Evolutionary conservation across 2,113 vertebrate species (phyloP).

Genomic region (Pseudolaguvia tuberculata): DNA sequence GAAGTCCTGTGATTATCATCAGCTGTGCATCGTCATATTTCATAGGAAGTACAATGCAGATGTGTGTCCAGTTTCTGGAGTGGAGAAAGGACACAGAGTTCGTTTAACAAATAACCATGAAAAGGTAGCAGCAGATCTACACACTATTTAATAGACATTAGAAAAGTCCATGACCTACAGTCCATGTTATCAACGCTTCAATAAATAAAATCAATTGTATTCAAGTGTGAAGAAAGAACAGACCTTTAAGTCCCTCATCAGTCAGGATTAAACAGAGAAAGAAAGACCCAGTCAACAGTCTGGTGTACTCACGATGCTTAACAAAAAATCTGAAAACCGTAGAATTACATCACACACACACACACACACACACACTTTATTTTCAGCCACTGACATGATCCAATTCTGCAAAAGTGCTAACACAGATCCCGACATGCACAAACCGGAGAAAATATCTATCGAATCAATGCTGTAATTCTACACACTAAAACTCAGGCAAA

Average conservation of each 20-base stretch:
- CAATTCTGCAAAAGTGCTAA: background rate
- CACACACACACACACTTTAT: background rate
- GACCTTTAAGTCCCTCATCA: too few species aligned
- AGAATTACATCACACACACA: slow-evolving; percentile 40
- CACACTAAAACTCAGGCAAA: background rate
- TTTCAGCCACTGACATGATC: slow-evolving; percentile 19
- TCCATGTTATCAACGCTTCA: background rate
- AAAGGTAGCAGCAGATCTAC: background rate
- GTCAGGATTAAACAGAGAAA: background rate
- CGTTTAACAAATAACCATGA: background rate
- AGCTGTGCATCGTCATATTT: slow-evolving; percentile 56
- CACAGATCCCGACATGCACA: background rate
- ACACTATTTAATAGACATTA: slow-evolving; percentile 13
- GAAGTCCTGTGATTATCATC: slow-evolving; percentile 62
- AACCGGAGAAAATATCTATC: background rate
- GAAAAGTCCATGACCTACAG: background rate
- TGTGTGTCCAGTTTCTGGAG: background rate
- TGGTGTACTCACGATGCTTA: slow-evolving; percentile 28
- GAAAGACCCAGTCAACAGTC: slow-evolving; percentile 14
- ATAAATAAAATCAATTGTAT: background rate
- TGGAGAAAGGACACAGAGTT: background rate
- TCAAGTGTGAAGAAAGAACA: background rate
- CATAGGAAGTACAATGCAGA: background rate
- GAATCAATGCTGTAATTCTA: background rate
- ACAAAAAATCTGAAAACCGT: slow-evolving; percentile 22